phyloP scores from a whole-genome alignment of 2,113 vertebrate species.

The Nibea albiflora region DNA sequence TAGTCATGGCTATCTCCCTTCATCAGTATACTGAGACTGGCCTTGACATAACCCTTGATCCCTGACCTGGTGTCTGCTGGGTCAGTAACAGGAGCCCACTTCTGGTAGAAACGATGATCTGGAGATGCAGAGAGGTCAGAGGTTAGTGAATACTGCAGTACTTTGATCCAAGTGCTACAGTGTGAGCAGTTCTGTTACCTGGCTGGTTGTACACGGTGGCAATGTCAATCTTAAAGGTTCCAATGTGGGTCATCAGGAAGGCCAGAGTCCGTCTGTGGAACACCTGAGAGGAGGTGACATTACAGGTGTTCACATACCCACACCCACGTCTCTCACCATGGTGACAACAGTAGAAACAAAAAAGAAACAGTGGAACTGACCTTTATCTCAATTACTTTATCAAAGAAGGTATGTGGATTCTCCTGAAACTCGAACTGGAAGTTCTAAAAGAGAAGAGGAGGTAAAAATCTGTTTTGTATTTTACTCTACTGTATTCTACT shows the following conservation, averaged over 20 bases:
- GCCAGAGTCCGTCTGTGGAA: constrained; percentile 91
- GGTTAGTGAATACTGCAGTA: not conserved
- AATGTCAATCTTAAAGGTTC: constrained; percentile 93
- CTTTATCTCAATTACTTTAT: constrained; percentile 91
- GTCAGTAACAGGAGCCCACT: constrained; percentile 95
- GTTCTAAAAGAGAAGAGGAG: constrained; percentile 83
- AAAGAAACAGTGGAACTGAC: constrained; percentile 74
- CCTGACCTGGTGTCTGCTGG: constrained; percentile 90
- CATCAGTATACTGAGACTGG: constrained; percentile 87
- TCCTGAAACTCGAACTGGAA: constrained; percentile 96
- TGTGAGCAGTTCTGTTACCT: constrained; percentile 81
- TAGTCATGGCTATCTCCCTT: constrained; percentile 84
- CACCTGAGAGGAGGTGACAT: constrained; percentile 82
- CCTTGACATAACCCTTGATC: constrained; percentile 93
- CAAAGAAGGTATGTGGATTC: constrained; percentile 87
- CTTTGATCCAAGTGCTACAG: not conserved
- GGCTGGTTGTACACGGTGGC: constrained; percentile 89
- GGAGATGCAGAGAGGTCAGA: constrained; percentile 22
- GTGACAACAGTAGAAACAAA: not conserved
- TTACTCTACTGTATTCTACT: not conserved
- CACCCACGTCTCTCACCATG: not conserved
- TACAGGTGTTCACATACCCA: not conserved
- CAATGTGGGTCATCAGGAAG: constrained; percentile 89
- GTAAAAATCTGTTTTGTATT: not conserved
- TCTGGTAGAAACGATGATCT: constrained; percentile 95